Evolutionary conservation across 53 echinoderm and acorn worm genomes (phyloP), one percentile per base, ranked within the genome.

Genomic region (Glandiceps talaboti): DNA sequence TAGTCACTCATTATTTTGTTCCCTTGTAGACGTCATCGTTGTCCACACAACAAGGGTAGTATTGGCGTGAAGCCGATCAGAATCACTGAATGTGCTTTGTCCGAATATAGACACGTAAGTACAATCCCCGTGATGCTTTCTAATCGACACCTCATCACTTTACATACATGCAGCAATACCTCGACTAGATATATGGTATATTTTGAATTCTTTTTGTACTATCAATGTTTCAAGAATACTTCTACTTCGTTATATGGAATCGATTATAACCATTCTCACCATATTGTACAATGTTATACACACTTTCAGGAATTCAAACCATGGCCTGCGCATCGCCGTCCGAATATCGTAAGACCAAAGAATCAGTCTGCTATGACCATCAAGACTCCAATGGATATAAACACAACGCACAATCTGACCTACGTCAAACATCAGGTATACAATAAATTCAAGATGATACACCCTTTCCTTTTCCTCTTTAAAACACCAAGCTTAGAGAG

Each of bases 351-450:
- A 77, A 84, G 79, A 74, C 94, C 94, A 33, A 78, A 83, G 0
- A 76, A 25, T 75, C 79, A 45, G 80, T 33, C 27, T 32, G 79
- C 1, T 78, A 87, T 6, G 82, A 81, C 0, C 28, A 78, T 0
- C 30, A 30, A 26, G 81, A 81, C 30, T 45, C 81, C 0, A 32
- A 75, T 25, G 74, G 76, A 81, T 32, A 85, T 88, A 79, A 85
- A 83, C 25, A 93, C 97, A 0, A 92, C 93, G 33, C 85, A 85
- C 30, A 92, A 89, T 77, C 32, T 81, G 29, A 77, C 89, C 26
- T 96, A 86, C 73, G 91, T 90, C 0, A 85, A 85, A 0, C 97
- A 93, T 81, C 85, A 96, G 81, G 97, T 96, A 80, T n/a, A n/a
- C n/a, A n/a, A n/a, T n/a, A n/a, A n/a, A 93, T 14, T n/a, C n/a